Conservation (phyloP, 2,888 invertebrate genomes). For the Drosophila fungiperda region DNA sequence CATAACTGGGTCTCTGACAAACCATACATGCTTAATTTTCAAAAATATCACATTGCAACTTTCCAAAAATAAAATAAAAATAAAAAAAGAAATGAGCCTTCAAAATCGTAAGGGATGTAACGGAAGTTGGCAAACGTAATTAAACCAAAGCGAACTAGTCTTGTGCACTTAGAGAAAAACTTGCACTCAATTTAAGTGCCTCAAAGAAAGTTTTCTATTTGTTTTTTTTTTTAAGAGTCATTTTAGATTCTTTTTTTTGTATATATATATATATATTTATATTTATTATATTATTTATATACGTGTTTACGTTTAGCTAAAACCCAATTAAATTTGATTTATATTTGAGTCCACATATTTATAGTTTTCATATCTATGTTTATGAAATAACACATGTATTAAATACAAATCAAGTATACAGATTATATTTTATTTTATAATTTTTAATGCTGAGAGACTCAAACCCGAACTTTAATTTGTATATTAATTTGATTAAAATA, state of each 20-base stretch:
- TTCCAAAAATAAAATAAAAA: slow-evolving; percentile 53
- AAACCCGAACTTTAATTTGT: not conserved
- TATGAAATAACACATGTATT: no score
- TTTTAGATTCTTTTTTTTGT: no score
- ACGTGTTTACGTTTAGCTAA: not conserved
- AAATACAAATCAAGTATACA: no score
- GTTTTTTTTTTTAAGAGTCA: no score
- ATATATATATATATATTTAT: no score
- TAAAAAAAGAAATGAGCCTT: slow-evolving; percentile 26
- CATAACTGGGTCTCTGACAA: slow-evolving; percentile 84
- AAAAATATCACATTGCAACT: slow-evolving; percentile 51
- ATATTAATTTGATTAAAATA: not conserved
- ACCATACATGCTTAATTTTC: slow-evolving; percentile 73
- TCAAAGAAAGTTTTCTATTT: no score
- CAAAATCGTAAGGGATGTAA: slow-evolving; percentile 51
- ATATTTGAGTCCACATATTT: not conserved
- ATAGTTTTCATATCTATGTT: not conserved
- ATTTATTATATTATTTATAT: no score
- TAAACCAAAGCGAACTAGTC: not conserved
- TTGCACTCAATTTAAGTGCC: not conserved
- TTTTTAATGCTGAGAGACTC: not conserved
- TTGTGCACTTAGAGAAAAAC: not conserved
- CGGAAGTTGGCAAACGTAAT: slow-evolving; percentile 55
- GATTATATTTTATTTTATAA: not conserved
- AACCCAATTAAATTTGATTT: not conserved